Base-by-base conservation (phyloP, 2,888 invertebrate species). In the Idaea dimidiata region DNA sequence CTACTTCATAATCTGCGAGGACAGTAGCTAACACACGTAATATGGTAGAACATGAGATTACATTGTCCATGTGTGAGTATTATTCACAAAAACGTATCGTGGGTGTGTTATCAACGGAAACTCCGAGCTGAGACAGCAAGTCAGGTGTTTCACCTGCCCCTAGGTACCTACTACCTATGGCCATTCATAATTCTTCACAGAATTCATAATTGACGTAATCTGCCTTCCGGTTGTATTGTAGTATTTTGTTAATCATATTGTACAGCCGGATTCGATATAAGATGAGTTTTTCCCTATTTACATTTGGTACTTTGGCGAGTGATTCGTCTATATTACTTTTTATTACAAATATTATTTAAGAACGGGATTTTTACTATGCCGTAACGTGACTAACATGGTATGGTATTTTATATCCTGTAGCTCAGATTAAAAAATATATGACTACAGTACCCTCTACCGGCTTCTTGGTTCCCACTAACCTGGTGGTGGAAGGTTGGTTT, bases 41-140 rank as follows among this genome's bases (percentile, higher is more conserved):
- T 43, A 43, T 10, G 14, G 10, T 14, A 43, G 43, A 43, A 10
- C 43, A 43, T 43, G 14, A 43, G 43, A 66, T 63, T 61, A n/a
- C 17, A 8, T 17, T 55, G 16, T 14, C 43, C 54, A 58, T 62
- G 60, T 61, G 60, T 65, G 43, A 43, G 43, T 43, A 43, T 10
- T 14, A 43, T 43, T 43, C 43, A 43, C 43, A 43, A 43, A 43
- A 43, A 43, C 43, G 8, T 43, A 43, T 10, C 43, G 43, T 60
- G 58, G 10, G 60, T 68, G 65, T 64, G 62, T 76, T 84, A 87
- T 85, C 83, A 77, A 81, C 86, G 88, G 88, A 87, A 83, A 81
- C 81, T 70, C 70, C 63, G 53, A 64, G 78, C 83, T 85, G 84
- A 84, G 80, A 74, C 73, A 78, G 78, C 74, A 69, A 58, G 32